A percentile compares a stretch with the other conserved stretches of the same genome.
These are phyloP conservation scores for Drosophila nigritarsus DNA, from an alignment of 2,888 invertebrate species.

Conservation along the genomic window DNA sequence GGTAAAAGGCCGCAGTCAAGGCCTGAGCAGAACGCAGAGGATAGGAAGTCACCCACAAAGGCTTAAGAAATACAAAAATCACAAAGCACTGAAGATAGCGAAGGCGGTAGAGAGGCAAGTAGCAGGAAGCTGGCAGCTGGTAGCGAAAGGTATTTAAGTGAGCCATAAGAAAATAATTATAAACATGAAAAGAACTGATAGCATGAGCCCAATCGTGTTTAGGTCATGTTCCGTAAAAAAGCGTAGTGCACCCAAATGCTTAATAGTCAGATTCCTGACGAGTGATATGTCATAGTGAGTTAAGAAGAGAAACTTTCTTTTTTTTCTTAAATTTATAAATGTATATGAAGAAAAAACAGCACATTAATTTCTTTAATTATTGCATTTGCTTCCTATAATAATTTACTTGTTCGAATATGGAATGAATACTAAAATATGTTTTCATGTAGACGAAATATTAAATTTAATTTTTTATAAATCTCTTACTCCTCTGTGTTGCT, in stretches of 20 bases:
- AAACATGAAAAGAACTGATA: slow-evolving; percentile 57
- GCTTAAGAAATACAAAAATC: slow-evolving; percentile 74
- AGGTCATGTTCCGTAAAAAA: slow-evolving; percentile 17
- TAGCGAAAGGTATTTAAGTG: slow-evolving; percentile 53
- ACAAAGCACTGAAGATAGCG: slow-evolving; percentile 62
- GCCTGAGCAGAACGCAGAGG: background rate
- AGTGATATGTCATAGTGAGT: background rate
- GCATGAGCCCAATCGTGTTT: slow-evolving; percentile 19
- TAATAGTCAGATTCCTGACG: background rate
- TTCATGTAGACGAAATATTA: background rate
- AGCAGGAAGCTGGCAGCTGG: slow-evolving; percentile 13
- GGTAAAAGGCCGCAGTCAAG: slow-evolving; percentile 10
- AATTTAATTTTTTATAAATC: background rate
- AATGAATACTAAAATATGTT: background rate
- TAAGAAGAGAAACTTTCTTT: too few relatives aligned
- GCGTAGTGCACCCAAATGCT: slow-evolving; percentile 20
- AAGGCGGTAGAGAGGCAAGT: background rate
- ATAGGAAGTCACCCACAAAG: slow-evolving; percentile 45
- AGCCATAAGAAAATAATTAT: slow-evolving; percentile 72
- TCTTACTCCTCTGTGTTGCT: background rate
- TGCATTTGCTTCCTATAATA: background rate
- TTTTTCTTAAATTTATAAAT: background rate
- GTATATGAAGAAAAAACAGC: too few relatives aligned
- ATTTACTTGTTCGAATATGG: background rate
- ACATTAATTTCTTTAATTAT: background rate